Base-by-base conservation (phyloP, 2,888 invertebrate species). In the Dryococelus australis region DNA sequence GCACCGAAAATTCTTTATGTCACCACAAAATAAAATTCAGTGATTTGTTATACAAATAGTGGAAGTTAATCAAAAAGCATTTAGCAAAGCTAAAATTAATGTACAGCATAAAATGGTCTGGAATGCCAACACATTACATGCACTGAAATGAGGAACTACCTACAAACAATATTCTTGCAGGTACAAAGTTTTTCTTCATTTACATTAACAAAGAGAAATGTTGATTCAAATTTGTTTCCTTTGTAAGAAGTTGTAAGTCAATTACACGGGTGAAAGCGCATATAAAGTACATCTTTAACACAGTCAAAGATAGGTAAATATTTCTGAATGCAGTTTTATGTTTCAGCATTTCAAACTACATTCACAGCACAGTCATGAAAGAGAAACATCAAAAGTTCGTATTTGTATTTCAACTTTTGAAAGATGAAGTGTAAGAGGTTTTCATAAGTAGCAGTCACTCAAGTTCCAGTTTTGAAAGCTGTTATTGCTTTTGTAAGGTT, bases 191-290 rank as follows among this genome's bases (percentile, higher is more conserved):
- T 47, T 16, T 47, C 47, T 47, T 13, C 47, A 6, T 8, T 4
- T 35, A 35, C 8, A 47, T 47, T 13, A 47, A 47, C 16, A 10
- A 47, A 47, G 47, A 47, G 12, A 47, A 16, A 13, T 47, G 47
- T 47, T 13, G 8, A 65, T 65, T n/a, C 65, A 65, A 65, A 65
- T 20, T n/a, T 65, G 65, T 65, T 65, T 65, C 65, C 65, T 65
- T 65, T n/a, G 20, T 24, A 65, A 65, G 65, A 65, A 65, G n/a
- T 65, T 65, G 65, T n/a, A n/a, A 65, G 47, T 65, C 65, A n/a
- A 65, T 65, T 65, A 65, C 65, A 65, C 65, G 65, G 65, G n/a
- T 65, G 65, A 65, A 65, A 65, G 65, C 16, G 65, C 65, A 65
- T n/a, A 65, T n/a, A 65, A 65, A 65, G 20, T 65, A 65, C 24